phyloP scores from a whole-genome alignment of 2,888 invertebrate species.

The Cinara cedri region DNA sequence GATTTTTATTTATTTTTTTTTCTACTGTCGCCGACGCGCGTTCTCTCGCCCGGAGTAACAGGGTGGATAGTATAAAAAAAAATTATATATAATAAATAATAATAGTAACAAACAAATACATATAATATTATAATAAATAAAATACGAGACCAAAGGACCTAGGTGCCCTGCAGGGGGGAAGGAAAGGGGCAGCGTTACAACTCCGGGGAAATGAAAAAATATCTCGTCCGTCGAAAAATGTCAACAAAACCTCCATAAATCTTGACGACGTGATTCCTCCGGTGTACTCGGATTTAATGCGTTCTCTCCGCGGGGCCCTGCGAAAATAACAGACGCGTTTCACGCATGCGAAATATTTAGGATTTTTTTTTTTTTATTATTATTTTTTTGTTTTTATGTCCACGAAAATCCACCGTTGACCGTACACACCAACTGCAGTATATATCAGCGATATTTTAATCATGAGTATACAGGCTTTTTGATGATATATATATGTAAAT shows the following conservation, averaged over 20 bases:
- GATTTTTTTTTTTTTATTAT: too few species aligned
- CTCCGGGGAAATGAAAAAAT: slow-evolving; percentile 46
- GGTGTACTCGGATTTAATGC: slow-evolving; percentile 23
- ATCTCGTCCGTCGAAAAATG: slow-evolving; percentile 38
- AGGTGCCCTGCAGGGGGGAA: too few species aligned
- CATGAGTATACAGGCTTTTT: too few species aligned
- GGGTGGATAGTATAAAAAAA: not conserved
- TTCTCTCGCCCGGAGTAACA: too few species aligned
- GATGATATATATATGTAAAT: too few species aligned
- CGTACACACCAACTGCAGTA: too few species aligned
- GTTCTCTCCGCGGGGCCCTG: not conserved
- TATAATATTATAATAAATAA: slow-evolving; percentile 10
- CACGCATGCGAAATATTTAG: too few species aligned
- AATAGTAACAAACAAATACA: not conserved
- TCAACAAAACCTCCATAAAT: slow-evolving; percentile 54
- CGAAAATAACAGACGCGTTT: too few species aligned
- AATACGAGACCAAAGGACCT: slow-evolving; percentile 11
- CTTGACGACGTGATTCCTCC: slow-evolving; percentile 46
- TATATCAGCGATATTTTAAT: too few species aligned
- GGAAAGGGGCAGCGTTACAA: not conserved
- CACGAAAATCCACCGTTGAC: too few species aligned
- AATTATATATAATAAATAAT: not conserved
- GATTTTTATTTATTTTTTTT: not conserved
- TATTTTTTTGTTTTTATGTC: too few species aligned
- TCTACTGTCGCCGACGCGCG: slow-evolving; percentile 1